These are phyloP conservation scores for Labia minor DNA, from an alignment of 2,888 invertebrate genomes.

Conservation along the genomic window DNA sequence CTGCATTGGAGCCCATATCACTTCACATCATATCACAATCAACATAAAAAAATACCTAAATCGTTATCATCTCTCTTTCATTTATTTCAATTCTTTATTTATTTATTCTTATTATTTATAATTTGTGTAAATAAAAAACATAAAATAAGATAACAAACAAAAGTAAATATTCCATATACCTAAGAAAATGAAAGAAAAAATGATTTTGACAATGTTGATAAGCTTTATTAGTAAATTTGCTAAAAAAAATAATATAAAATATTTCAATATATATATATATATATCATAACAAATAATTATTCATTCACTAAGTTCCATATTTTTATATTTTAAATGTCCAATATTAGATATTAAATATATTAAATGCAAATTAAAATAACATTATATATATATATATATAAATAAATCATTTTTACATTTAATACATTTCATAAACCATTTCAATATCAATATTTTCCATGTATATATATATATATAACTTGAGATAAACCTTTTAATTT, in stretches of 20 bases:
- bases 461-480: neutral
- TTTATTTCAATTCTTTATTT: neutral
- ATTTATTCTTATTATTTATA: neutral
- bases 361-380: neutral
- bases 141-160: too few species aligned
- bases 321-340: constrained; percentile 5
- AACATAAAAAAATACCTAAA: neutral
- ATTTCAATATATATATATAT: neutral
- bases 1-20: constrained; percentile 13
- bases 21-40: neutral
- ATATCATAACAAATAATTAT: neutral
- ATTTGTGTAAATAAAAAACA: neutral
- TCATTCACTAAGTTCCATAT: neutral
- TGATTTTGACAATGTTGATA: neutral
- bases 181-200: neutral
- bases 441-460: too few species aligned
- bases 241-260: constrained; percentile 13
- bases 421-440: neutral
- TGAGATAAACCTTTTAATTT: neutral
- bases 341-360: neutral
- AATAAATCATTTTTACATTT: neutral
- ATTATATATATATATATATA: constrained; percentile 5
- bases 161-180: too few species aligned
- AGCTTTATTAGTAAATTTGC: constrained; percentile 2
- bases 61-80: neutral